Conservation (phyloP, 2,888 invertebrate genomes). For the Gastrophysa polygoni region DNA sequence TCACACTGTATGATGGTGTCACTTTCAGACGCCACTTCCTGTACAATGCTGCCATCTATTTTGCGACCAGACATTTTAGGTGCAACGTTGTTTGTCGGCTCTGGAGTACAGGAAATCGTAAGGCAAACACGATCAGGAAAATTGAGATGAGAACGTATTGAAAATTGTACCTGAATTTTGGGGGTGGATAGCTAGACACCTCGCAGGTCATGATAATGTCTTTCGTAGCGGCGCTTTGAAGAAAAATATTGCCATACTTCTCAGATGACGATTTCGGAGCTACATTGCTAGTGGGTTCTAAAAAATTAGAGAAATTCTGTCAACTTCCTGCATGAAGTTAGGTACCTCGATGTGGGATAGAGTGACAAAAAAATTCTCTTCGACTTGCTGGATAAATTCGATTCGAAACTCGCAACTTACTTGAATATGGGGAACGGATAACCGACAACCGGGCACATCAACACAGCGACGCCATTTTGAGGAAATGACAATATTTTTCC, state of each 20-base stretch:
- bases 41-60: slow-evolving; percentile 61
- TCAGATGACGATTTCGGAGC: slow-evolving; percentile 61
- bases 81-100: slow-evolving; percentile 71
- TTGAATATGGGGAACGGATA: slow-evolving; percentile 74
- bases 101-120: slow-evolving; percentile 59
- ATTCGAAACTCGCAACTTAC: slow-evolving; percentile 61
- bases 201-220: slow-evolving; percentile 68
- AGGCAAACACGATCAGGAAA: neutral
- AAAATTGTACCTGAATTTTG: slow-evolving; percentile 48
- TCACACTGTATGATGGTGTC: slow-evolving; percentile 68
- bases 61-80: slow-evolving; percentile 61
- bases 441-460: slow-evolving; percentile 73
- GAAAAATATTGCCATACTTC: slow-evolving; percentile 60
- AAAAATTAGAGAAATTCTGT: neutral
- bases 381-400: too few relatives aligned
- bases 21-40: slow-evolving; percentile 53
- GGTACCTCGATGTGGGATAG: neutral
- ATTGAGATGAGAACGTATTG: neutral
- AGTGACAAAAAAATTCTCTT: neutral
- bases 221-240: slow-evolving; percentile 47
- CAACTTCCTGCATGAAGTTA: neutral
- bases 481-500: slow-evolving; percentile 68
- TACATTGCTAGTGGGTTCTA: slow-evolving; percentile 70
- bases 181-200: slow-evolving; percentile 72
- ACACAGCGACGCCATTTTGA: slow-evolving; percentile 62